Conservation (phyloP, 2,797 vertebrate species). For the Semaprochilodus insignis region DNA sequence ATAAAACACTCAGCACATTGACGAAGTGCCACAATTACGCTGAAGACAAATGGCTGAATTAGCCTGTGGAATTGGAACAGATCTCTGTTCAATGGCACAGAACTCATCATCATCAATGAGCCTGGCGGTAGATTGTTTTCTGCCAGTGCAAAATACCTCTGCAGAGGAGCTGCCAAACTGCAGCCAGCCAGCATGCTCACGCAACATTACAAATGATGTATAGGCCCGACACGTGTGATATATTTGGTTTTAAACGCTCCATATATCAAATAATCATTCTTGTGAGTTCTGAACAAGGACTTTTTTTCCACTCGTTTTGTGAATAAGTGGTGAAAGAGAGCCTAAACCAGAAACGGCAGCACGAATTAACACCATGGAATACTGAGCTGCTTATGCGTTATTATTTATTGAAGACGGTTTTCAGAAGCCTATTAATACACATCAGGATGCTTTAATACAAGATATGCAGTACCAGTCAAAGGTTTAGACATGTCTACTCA, state of each 20-base stretch:
- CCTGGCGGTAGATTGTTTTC: slow-evolving; percentile 76
- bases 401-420: slow-evolving; percentile 5
- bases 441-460: neutral
- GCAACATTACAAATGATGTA: slow-evolving; percentile 72
- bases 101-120: slow-evolving; percentile 82
- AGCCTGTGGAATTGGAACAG: slow-evolving; percentile 82
- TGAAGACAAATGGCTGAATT: slow-evolving; percentile 83
- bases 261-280: slow-evolving; percentile 68
- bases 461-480: too few species aligned
- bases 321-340: slow-evolving; percentile 34
- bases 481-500: too few species aligned
- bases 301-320: slow-evolving; percentile 1
- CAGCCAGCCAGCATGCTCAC: slow-evolving; percentile 76
- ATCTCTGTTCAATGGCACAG: slow-evolving; percentile 77
- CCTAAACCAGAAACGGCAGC: slow-evolving; percentile 18
- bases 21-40: slow-evolving; percentile 83
- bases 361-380: neutral
- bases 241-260: slow-evolving; percentile 65
- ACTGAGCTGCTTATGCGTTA: neutral
- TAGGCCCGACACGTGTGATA: slow-evolving; percentile 70
- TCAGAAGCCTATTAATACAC: neutral
- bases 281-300: slow-evolving; percentile 34
- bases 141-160: slow-evolving; percentile 71
- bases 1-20: slow-evolving; percentile 81
- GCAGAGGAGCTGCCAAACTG: slow-evolving; percentile 76